Conservation (phyloP, 1,140 invertebrate genomes). For the Sipha flava region DNA sequence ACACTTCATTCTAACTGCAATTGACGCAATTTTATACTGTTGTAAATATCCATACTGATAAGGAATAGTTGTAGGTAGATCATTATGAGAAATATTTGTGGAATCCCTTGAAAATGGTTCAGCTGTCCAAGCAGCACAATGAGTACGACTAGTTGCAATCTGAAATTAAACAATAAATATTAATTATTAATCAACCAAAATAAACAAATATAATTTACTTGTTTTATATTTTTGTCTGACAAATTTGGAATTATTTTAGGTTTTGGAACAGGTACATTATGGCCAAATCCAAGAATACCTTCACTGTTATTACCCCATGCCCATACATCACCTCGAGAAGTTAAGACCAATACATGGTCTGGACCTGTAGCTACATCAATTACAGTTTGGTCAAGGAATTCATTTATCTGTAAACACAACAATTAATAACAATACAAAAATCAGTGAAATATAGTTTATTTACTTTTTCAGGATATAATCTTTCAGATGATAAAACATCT, state of each 20-base stretch:
- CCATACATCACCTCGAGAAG: conserved; percentile 51
- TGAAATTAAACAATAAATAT: conserved; percentile 37
- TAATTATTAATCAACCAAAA: not conserved
- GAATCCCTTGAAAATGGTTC: conserved; percentile 45
- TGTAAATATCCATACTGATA: conserved; percentile 52
- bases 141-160: conserved; percentile 55
- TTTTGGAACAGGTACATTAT: conserved; percentile 49
- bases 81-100: conserved; percentile 47
- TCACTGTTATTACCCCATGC: conserved; percentile 60
- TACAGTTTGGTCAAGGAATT: conserved; percentile 42
- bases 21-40: conserved; percentile 46
- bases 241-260: conserved; percentile 51
- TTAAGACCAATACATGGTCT: conserved; percentile 56
- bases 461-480: conserved; percentile 37
- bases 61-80: conserved; percentile 50
- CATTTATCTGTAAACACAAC: not conserved
- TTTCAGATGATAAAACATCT: conserved; percentile 38
- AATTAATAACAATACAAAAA: not conserved
- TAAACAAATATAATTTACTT: conserved; percentile 44
- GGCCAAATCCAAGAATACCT: conserved; percentile 55
- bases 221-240: conserved; percentile 51
- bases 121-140: conserved; percentile 58
- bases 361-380: conserved; percentile 56
- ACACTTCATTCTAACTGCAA: conserved; percentile 51
- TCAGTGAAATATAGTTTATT: not conserved